These are phyloP conservation scores for Drosophila prosaltans DNA, from an alignment of 1,140 invertebrate genomes.

Conservation along the genomic window DNA sequence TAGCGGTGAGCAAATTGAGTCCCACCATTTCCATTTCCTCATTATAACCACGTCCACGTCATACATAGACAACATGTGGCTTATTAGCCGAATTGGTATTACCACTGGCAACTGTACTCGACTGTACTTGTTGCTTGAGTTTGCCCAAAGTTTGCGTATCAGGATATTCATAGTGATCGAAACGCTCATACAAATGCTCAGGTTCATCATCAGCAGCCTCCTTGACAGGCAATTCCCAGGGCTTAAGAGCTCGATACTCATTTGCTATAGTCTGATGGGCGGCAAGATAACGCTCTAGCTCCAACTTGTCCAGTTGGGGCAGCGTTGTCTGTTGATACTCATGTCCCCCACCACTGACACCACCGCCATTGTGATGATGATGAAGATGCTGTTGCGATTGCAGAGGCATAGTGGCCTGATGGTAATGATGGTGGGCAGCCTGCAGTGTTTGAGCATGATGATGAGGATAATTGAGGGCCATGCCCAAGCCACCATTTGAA, in stretches of 20 bases:
- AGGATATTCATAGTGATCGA: conserved; percentile 82
- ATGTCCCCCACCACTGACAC: conserved; percentile 30
- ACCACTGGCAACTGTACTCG: conserved; percentile 28
- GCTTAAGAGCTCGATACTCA: conserved; percentile 80
- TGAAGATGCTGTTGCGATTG: conserved; percentile 45
- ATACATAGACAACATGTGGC: conserved; percentile 83
- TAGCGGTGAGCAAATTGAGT: conserved; percentile 43
- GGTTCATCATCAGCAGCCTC: conserved; percentile 76
- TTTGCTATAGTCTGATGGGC: conserved; percentile 76
- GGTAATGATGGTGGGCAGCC: conserved; percentile 30
- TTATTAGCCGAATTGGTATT: conserved; percentile 41
- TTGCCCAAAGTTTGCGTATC: conserved; percentile 79
- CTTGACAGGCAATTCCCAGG: conserved; percentile 81
- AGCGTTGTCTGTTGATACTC: conserved; percentile 76
- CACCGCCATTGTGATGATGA: conserved; percentile 10
- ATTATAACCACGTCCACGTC: conserved; percentile 67
- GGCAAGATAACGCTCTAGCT: conserved; percentile 80
- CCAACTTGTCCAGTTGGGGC: conserved; percentile 80
- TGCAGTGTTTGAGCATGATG: conserved; percentile 58
- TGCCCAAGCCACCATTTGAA: conserved; percentile 42
- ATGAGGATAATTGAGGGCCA: conserved; percentile 71
- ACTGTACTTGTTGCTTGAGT: conserved; percentile 71
- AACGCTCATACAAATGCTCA: conserved; percentile 82
- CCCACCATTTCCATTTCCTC: conserved; percentile 59
- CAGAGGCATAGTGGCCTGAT: conserved; percentile 61